Percentiles rank a stretch among this genome's conserved stretches.
phyloP scores from a whole-genome alignment of 2,113 vertebrate species.

The Vombatus ursinus region DNA sequence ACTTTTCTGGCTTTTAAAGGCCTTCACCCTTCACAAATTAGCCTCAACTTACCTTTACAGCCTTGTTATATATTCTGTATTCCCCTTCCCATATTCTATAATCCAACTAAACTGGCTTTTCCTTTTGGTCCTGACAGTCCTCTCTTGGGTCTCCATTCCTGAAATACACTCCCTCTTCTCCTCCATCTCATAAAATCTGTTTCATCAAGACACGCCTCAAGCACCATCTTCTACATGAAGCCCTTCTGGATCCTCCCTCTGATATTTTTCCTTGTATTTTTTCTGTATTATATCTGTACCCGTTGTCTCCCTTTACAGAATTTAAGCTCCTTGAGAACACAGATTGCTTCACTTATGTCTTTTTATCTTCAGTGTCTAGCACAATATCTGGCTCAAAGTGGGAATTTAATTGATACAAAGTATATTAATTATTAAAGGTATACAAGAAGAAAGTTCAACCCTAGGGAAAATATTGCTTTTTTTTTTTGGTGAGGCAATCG shows the following conservation, averaged over 20 bases:
- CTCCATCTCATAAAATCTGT: neutral
- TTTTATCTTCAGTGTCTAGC: neutral
- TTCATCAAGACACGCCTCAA: neutral
- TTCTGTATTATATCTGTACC: neutral
- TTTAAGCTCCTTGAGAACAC: neutral
- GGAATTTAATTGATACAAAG: neutral
- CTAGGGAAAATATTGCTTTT: neutral
- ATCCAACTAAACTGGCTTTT: neutral
- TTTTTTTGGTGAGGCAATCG: too few relatives aligned
- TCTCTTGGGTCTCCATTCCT: neutral
- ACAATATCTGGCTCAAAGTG: neutral
- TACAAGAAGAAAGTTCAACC: neutral
- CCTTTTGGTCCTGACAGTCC: neutral
- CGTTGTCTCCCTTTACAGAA: neutral
- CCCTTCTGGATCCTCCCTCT: neutral
- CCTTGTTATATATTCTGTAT: neutral
- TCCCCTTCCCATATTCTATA: neutral
- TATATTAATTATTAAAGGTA: neutral
- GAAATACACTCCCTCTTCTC: neutral
- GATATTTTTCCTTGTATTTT: neutral
- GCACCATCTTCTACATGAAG: neutral
- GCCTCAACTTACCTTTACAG: neutral
- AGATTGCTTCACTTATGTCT: neutral
- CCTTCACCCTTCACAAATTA: neutral
- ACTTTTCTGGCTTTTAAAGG: neutral